phyloP scores from a whole-genome alignment of 2,113 vertebrate species.

The Catharus fuscescens region DNA sequence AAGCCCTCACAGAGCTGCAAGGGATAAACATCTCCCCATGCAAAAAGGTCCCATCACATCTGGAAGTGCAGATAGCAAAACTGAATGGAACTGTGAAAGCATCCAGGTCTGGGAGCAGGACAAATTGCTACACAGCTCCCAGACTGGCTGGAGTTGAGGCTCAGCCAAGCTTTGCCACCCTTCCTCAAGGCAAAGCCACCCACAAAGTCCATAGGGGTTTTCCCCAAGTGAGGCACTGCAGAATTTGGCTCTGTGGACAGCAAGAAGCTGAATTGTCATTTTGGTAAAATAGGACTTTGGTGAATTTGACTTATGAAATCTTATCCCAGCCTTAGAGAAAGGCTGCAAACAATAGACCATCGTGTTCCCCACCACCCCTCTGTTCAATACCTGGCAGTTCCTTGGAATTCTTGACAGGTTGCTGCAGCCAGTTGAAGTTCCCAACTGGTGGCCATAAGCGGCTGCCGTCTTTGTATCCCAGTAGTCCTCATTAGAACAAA shows the following conservation, averaged over 20 bases:
- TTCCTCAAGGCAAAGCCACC: background rate
- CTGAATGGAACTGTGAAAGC: background rate
- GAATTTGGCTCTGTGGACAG: background rate
- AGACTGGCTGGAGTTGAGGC: background rate
- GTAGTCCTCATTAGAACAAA: slow-evolving; percentile 81
- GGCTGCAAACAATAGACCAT: background rate
- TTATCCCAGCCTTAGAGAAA: background rate
- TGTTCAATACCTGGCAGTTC: background rate
- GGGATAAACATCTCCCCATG: background rate
- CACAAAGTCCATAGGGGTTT: background rate
- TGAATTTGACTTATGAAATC: background rate
- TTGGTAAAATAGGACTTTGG: background rate
- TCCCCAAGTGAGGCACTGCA: background rate
- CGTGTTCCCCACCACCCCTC: background rate
- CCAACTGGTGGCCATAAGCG: slow-evolving; percentile 49
- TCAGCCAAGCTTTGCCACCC: background rate
- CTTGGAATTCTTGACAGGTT: slow-evolving; percentile 61
- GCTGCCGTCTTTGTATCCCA: slow-evolving; percentile 65
- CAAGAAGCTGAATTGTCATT: slow-evolving; percentile 28
- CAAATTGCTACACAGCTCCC: background rate
- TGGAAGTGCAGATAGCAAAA: background rate
- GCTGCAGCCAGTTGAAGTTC: slow-evolving; percentile 18
- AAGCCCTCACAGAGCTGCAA: background rate
- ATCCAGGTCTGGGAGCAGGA: background rate
- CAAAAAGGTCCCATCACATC: background rate